Evolutionary conservation across 2,888 invertebrate genomes (phyloP).

Genomic region (Portevinia maculata): DNA sequence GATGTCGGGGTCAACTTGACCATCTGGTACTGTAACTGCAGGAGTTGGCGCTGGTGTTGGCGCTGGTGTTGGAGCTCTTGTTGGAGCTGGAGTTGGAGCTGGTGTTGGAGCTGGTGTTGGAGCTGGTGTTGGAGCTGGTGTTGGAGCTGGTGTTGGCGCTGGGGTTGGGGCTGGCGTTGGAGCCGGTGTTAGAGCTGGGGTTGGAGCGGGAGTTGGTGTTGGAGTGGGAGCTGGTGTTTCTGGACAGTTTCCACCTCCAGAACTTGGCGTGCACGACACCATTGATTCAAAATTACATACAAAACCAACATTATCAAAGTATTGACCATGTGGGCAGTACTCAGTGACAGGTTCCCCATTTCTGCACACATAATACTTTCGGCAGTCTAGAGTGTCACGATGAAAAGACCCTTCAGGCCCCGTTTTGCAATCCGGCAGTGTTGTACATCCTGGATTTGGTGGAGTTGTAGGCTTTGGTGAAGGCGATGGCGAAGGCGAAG

Average conservation of each 20-base stretch:
- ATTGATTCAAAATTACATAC: slow-evolving; percentile 21
- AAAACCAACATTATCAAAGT: slow-evolving; percentile 16
- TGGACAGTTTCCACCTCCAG: background rate
- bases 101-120: background rate
- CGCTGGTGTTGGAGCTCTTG: background rate
- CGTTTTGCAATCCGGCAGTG: background rate
- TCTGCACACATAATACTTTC: slow-evolving; percentile 26
- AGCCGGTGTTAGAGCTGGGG: background rate
- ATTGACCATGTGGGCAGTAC: background rate
- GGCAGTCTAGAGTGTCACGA: slow-evolving; percentile 14
- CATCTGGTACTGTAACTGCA: slow-evolving; percentile 3
- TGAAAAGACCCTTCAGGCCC: background rate
- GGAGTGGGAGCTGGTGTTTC: background rate
- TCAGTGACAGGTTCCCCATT: background rate
- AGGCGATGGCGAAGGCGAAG: background rate
- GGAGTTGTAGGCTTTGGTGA: background rate
- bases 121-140: background rate
- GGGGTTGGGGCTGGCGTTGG: background rate
- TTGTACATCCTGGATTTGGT: background rate
- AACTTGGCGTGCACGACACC: slow-evolving; percentile 7
- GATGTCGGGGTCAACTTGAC: slow-evolving; percentile 17
- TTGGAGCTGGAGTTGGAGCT: background rate
- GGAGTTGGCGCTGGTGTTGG: background rate
- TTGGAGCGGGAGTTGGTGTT: background rate
- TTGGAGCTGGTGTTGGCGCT: background rate